A percentile compares a stretch with the other conserved stretches of the same genome.
These are phyloP conservation scores for Neodiprion fabricii DNA, from an alignment of 1,140 invertebrate genomes.

Conservation along the genomic window DNA sequence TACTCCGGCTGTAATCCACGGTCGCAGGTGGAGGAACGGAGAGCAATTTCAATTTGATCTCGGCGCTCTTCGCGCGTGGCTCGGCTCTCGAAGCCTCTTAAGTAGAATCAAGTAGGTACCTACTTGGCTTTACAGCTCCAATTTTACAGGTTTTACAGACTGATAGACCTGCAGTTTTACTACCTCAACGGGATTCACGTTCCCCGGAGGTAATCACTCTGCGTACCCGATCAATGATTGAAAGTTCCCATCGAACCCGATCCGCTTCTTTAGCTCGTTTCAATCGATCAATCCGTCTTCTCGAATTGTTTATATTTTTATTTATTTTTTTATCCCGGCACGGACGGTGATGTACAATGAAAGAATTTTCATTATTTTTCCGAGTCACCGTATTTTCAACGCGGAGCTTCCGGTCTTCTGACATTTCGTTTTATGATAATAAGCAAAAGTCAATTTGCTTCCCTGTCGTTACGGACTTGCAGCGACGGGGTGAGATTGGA, in stretches of 20 bases:
- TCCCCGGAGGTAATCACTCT: neutral
- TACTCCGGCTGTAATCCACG: neutral
- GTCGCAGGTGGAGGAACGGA: neutral
- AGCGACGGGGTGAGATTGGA: too few species aligned
- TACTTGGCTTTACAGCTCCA: neutral
- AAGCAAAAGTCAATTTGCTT: too few species aligned
- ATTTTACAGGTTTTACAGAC: neutral
- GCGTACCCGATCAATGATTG: neutral
- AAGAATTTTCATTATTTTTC: too few species aligned
- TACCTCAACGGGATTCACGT: neutral
- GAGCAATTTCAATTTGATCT: neutral
- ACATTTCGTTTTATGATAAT: too few species aligned
- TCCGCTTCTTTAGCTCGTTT: neutral
- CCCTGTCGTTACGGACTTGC: too few species aligned
- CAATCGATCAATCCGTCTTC: neutral
- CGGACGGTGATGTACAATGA: too few species aligned
- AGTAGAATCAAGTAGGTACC: neutral
- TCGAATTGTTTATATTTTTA: too few species aligned
- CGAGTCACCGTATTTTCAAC: too few species aligned
- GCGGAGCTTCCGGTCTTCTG: too few species aligned
- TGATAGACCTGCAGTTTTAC: conserved; percentile 1
- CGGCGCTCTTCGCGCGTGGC: neutral
- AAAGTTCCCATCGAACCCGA: neutral
- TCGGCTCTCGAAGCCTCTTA: conserved; percentile 4
- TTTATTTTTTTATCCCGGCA: too few species aligned